Base-by-base conservation (phyloP, 2,113 vertebrate species). In the Poeciliopsis occidentalis region DNA sequence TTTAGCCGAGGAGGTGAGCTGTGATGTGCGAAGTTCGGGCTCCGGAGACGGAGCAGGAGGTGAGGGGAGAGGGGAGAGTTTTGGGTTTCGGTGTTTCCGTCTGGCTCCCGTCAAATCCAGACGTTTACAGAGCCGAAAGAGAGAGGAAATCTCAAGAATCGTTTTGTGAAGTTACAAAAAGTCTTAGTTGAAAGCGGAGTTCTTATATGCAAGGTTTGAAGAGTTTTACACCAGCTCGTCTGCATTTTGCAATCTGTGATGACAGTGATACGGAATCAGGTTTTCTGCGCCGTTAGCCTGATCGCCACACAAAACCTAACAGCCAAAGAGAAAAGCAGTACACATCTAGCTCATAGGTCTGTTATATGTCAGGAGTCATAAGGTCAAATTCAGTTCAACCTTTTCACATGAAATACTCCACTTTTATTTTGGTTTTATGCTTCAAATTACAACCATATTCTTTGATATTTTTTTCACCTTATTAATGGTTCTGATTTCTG, bases 11-110 rank as follows among this genome's bases (percentile, higher is more conserved):
- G 34, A 37, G 34, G 34, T 37, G 34, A 37, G 34, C 34, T 80
- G 78, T 44, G 89, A 86, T 32, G 67, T 93, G 90, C 87, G 94
- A 94, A 94, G 83, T 90, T 11, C 73, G 8, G 85, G 83, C 91
- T 88, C 84, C 74, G 44, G 65, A 71, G 85, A 81, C 70, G 65
- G 81, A 86, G 79, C 87, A 90, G 84, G 89, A 84, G 88, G 85
- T 70, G 89, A 83, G 57, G 92, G 90, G 41, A 88, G 86, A 84
- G 75, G 54, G 61, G 79, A 87, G 92, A 89, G 84, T 85, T 34
- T 37, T 64, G 64, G 73, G 88, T 91, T 91, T 81, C 80, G 76
- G 69, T 39, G 70, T 89, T 90, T 93, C 90, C 87, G 88, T 86
- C 86, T 91, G 84, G 60, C 81, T 83, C 0, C 80, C 83, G 82